Conservation (phyloP, 2,797 vertebrate genomes). For the Rallus crepitans region DNA sequence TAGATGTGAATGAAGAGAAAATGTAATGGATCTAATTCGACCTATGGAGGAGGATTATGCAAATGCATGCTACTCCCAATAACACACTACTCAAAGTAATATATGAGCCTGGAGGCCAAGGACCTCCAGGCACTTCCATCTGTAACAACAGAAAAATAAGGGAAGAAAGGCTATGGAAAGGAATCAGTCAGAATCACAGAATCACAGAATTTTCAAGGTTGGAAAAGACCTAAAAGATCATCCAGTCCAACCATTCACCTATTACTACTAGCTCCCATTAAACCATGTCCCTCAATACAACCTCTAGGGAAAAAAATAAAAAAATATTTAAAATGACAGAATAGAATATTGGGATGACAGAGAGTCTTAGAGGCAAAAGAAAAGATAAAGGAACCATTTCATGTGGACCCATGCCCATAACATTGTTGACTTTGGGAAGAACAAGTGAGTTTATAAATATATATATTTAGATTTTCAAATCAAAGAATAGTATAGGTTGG, state of each 20-base stretch:
- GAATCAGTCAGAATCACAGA: too few relatives aligned
- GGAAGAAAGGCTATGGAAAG: background rate
- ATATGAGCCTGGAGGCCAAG: background rate
- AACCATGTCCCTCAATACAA: too few relatives aligned
- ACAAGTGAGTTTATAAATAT: accelerated
- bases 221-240: too few relatives aligned
- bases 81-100: background rate
- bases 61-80: background rate
- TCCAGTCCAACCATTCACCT: too few relatives aligned
- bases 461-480: background rate
- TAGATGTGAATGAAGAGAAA: background rate
- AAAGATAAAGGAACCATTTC: background rate
- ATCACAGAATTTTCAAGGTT: too few relatives aligned
- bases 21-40: background rate
- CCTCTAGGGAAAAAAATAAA: accelerated
- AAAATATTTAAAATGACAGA: background rate
- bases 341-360: background rate
- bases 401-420: accelerated
- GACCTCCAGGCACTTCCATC: background rate
- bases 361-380: background rate
- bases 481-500: background rate
- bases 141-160: background rate
- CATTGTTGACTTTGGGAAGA: background rate
- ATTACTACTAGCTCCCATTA: too few relatives aligned
- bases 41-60: background rate